Base-by-base conservation (phyloP, 1,140 invertebrate species). In the Drosophila chauvacae region DNA sequence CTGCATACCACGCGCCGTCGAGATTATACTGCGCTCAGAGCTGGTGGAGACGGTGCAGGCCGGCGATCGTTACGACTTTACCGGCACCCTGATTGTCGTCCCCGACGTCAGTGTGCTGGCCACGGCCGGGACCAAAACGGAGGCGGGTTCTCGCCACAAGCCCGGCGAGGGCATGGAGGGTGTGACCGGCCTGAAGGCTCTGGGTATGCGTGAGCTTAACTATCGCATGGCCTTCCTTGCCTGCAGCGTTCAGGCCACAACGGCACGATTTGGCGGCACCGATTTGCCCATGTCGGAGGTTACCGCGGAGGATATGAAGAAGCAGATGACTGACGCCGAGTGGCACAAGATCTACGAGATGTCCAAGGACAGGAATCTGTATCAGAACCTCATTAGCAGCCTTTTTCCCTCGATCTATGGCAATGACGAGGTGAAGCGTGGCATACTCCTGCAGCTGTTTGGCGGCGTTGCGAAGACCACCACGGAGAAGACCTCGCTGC, bases 401-500 rank as follows among this genome's bases (percentile, higher is more conserved):
- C 94, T 99, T 9, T 99, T 99, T 91, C 98, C 99, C 1, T 97
- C 98, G 14, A 97, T 99, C 90, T 98, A 99, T 92, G 99, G 99
- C 48, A 99, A 98, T 93, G 98, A 99, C 77, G 98, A 99, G 93
- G 97, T 99, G 0, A 99, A 99, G 92, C 94, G 97, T 71, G 99
- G 97, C 2, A 96, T 99, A 61, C 93, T 99, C 2, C 92, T 99
- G 10, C 99, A 99, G 97, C 92, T 99, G 28, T 99, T 99, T 94
- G 98, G 99, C 41, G 99, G 99, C 4, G 98, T 99, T 11, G 95
- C 96, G 0, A 99, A 99, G 93, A 96, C 95, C n/a, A 99, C 98
- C 1, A 93, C 95, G 28, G 98, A 99, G 94, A 96, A 94, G 48
- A 97, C 96, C 4, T 95, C 95, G 0, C 94, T 99, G 1, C 94